Percentiles rank a stretch among this genome's conserved stretches.
Conservation (phyloP, 2,888 invertebrate genomes). For the Oithona nana region DNA sequence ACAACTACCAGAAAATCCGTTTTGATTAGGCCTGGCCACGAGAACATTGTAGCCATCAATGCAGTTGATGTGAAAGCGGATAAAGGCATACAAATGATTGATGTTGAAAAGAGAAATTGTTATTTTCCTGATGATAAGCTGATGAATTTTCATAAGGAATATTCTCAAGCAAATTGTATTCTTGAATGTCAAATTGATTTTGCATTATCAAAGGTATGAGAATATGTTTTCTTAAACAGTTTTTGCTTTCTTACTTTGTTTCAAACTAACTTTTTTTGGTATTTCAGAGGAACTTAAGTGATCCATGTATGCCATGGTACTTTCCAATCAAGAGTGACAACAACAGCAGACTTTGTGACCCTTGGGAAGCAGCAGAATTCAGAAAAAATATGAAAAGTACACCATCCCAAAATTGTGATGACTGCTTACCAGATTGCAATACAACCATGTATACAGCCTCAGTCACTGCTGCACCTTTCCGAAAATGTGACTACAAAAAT, state of each 20-base stretch:
- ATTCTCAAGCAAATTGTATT: constrained; percentile 3
- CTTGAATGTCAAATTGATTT: background rate
- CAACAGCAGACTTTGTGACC: background rate
- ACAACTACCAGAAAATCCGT: background rate
- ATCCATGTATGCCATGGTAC: constrained; percentile 5
- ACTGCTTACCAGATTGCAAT: constrained; percentile 9
- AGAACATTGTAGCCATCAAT: background rate
- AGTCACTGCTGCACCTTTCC: background rate
- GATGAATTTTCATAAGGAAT: background rate
- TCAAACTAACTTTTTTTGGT: too few relatives aligned
- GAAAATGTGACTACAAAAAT: background rate
- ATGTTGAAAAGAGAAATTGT: background rate
- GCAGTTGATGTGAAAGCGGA: background rate
- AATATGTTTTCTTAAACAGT: too few relatives aligned
- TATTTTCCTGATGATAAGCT: background rate
- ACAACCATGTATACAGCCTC: constrained; percentile 1
- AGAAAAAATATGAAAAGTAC: background rate
- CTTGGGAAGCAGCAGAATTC: constrained; percentile 1
- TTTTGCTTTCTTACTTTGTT: too few relatives aligned
- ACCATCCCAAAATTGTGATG: background rate
- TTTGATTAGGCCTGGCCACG: background rate
- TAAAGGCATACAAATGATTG: background rate
- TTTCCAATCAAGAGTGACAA: background rate
- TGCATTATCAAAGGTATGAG: too few relatives aligned
- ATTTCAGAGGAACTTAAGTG: background rate